A percentile compares a stretch with the other conserved stretches of the same genome.
These are phyloP conservation scores for Sigmodon hispidus DNA, from an alignment of 2,113 vertebrate genomes.

Conservation along the genomic window DNA sequence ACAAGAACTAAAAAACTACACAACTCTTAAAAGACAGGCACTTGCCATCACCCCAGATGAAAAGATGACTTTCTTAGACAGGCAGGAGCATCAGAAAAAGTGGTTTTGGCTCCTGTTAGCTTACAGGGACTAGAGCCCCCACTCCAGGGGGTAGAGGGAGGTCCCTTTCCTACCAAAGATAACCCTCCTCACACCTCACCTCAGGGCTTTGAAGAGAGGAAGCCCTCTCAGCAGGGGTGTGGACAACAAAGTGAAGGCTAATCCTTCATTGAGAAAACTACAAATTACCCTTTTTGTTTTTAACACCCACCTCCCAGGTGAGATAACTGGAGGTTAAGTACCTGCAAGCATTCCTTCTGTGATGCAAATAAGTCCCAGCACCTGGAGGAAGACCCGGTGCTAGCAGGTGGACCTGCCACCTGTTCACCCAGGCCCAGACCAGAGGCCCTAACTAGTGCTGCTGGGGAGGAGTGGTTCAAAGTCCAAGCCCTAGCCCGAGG, in stretches of 20 bases:
- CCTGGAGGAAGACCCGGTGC: background rate
- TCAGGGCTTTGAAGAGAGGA: background rate
- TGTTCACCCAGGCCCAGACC: background rate
- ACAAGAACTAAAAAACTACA: background rate
- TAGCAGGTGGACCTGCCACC: background rate
- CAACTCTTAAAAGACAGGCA: background rate
- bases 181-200: background rate
- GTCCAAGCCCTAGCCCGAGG: background rate
- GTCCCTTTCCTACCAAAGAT: background rate
- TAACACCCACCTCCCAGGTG: background rate
- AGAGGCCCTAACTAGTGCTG: background rate
- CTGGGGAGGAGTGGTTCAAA: background rate
- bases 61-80: background rate
- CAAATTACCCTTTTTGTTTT: slow-evolving; percentile 26
- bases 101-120: background rate
- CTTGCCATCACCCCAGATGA: background rate
- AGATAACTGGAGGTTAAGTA: background rate
- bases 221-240: background rate
- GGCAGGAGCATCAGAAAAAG: too few relatives aligned
- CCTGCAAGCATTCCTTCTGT: background rate
- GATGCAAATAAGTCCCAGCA: background rate
- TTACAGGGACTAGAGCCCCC: background rate
- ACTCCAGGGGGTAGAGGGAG: background rate
- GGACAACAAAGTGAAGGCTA: slow-evolving; percentile 30
- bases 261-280: slow-evolving; percentile 19